Conservation (phyloP, 2,797 vertebrate genomes). For the Poecilia velifera region DNA sequence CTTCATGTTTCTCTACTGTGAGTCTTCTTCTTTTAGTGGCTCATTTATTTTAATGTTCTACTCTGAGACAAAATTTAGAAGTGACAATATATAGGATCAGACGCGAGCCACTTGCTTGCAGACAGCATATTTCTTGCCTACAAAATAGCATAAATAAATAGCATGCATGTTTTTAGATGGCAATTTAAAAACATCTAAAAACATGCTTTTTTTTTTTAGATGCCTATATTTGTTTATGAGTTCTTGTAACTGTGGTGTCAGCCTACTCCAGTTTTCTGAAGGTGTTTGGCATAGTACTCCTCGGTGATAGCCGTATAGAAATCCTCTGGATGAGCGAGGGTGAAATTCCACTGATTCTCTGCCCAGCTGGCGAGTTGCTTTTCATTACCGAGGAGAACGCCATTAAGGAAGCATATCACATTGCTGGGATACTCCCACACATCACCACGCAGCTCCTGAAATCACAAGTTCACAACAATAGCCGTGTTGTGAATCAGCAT, state of each 20-base stretch:
- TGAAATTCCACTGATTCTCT: slow-evolving; percentile 78
- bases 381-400: slow-evolving; percentile 84
- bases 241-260: slow-evolving; percentile 7
- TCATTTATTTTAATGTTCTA: neutral
- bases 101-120: neutral
- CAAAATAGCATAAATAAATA: neutral
- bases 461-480: slow-evolving; percentile 47
- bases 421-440: slow-evolving; percentile 83
- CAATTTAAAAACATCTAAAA: too few relatives aligned
- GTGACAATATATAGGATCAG: neutral
- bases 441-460: slow-evolving; percentile 87
- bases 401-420: slow-evolving; percentile 87
- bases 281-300: slow-evolving; percentile 81
- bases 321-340: slow-evolving; percentile 68
- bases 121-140: neutral
- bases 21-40: neutral
- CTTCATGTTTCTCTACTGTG: neutral
- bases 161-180: neutral
- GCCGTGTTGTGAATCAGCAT: slow-evolving; percentile 34
- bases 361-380: slow-evolving; percentile 84
- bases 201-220: neutral
- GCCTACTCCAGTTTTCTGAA: slow-evolving; percentile 85
- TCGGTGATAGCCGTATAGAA: slow-evolving; percentile 81
- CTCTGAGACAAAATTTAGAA: neutral
- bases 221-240: neutral